phyloP scores from a whole-genome alignment of 2,888 invertebrate species.

The Theretra japonica region DNA sequence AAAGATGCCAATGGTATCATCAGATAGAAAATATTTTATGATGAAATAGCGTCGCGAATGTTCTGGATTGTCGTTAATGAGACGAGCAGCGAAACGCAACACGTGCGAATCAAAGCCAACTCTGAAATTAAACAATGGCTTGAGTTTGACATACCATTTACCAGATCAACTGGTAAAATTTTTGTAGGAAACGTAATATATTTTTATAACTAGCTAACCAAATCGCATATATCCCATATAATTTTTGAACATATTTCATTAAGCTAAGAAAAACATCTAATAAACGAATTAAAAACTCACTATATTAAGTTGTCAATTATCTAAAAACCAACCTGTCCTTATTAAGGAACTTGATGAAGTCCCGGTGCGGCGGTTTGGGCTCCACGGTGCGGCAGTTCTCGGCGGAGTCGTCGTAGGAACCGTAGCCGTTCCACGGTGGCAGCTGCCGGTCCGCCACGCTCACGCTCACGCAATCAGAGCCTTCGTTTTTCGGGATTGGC shows the following conservation, averaged over 20 bases:
- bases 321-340: conserved; percentile 86
- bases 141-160: no score
- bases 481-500: conserved; percentile 70
- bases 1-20: conserved; percentile 93
- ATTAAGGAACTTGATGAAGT: conserved; percentile 92
- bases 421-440: conserved; percentile 97
- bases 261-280: no score
- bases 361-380: conserved; percentile 90
- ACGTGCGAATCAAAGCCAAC: conserved; percentile 90
- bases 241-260: no score
- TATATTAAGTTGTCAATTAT: no score
- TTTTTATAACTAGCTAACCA: no score
- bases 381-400: conserved; percentile 93
- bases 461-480: conserved; percentile 58
- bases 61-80: conserved; percentile 89
- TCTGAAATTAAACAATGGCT: conserved; percentile 64
- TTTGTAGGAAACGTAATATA: no score
- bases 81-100: conserved; percentile 90
- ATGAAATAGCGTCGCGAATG: conserved; percentile 90
- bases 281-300: no score
- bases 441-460: conserved; percentile 75
- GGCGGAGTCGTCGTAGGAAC: conserved; percentile 94
- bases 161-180: no score
- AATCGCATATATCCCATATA: no score
- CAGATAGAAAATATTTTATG: conserved; percentile 91